Conservation (phyloP, 2,888 invertebrate species). For the Ophion slaviceki region DNA sequence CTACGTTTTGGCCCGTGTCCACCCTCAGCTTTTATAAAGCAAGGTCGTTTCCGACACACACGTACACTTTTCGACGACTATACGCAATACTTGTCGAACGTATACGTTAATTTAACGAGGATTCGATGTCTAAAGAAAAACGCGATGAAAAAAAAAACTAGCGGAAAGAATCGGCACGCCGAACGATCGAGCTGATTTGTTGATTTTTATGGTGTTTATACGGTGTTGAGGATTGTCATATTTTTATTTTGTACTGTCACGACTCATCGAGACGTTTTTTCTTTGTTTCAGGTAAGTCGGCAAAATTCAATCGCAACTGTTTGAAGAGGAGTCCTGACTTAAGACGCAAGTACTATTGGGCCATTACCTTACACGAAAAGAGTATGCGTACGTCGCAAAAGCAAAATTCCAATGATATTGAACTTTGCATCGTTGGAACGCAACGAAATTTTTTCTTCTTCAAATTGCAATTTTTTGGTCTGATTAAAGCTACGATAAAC, state of each 20-base stretch:
- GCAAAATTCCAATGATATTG: too few relatives aligned
- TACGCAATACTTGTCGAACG: too few relatives aligned
- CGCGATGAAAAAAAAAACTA: neutral
- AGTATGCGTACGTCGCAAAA: too few relatives aligned
- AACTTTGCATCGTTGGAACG: too few relatives aligned
- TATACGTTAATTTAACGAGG: too few relatives aligned
- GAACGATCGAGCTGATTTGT: neutral
- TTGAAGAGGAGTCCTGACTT: neutral
- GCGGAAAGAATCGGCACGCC: neutral
- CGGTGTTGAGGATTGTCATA: neutral
- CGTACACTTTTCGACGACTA: constrained; percentile 10
- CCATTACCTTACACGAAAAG: too few relatives aligned
- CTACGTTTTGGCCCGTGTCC: constrained; percentile 54
- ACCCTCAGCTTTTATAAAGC: constrained; percentile 27
- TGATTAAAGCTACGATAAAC: too few relatives aligned
- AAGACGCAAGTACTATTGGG: neutral
- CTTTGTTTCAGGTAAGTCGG: constrained; percentile 50
- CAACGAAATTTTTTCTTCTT: too few relatives aligned
- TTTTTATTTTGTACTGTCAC: neutral
- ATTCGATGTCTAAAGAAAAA: too few relatives aligned
- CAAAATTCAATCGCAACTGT: neutral
- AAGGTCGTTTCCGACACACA: constrained; percentile 57
- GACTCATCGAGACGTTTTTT: constrained; percentile 18
- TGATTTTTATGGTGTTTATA: neutral
- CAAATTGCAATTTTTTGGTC: too few relatives aligned